Conservation (phyloP, 2,888 invertebrate species). For the Drosophila setosimentum region DNA sequence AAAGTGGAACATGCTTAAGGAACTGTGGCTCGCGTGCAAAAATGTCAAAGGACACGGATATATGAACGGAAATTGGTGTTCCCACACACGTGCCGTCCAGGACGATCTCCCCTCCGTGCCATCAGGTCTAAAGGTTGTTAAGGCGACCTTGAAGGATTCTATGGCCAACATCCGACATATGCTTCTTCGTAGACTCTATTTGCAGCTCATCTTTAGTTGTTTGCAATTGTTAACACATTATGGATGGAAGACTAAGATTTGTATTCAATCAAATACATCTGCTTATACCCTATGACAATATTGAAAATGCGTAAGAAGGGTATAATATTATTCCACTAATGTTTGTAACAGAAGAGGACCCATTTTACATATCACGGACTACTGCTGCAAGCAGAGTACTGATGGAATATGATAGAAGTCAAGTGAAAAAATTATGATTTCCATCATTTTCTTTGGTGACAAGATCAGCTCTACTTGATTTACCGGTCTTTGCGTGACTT, state of each 20-base stretch:
- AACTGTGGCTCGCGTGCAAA: constrained; percentile 44
- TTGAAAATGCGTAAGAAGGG: background rate
- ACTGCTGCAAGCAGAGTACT: background rate
- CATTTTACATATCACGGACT: background rate
- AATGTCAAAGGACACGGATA: constrained; percentile 39
- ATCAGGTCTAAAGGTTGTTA: background rate
- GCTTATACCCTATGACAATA: background rate
- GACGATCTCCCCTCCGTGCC: background rate
- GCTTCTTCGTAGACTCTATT: background rate
- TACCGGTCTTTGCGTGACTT: constrained; percentile 14
- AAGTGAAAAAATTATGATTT: background rate
- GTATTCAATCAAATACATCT: background rate
- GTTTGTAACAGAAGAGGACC: no score
- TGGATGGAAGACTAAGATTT: background rate
- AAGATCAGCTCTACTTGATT: background rate
- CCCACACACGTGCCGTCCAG: constrained; percentile 14
- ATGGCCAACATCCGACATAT: constrained; percentile 1
- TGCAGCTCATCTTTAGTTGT: background rate
- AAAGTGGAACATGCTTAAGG: constrained; percentile 1
- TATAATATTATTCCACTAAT: background rate
- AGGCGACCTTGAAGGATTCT: background rate
- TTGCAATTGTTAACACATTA: constrained; percentile 1
- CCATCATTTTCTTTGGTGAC: background rate
- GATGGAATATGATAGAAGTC: background rate
- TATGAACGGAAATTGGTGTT: background rate